Evolutionary conservation across 2,113 vertebrate species (phyloP), one percentile per base, ranked within the genome.

Genomic region (Atractosteus spatula): DNA sequence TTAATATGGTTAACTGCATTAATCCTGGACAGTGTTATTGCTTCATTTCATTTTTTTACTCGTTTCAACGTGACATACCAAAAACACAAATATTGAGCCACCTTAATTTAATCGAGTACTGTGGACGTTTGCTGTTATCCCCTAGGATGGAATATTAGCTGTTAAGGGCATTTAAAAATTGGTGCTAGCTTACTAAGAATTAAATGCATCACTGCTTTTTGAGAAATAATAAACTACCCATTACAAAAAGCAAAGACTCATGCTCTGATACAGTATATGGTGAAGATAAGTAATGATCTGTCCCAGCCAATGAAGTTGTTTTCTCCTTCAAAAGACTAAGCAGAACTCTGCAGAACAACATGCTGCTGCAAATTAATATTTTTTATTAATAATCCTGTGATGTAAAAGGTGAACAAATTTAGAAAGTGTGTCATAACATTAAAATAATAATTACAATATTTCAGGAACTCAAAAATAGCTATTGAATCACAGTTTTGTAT

Each of bases 211-310:
- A 93, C 86, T 86, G 88, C 84, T 83, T 89, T 90, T 89, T 91
- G 88, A 88, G 89, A 88, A 82, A 89, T 90, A 91, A 91, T 92
- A 93, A 90, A 88, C 89, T 91, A 88, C 91, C 90, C 91, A 86
- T 89, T 91, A 89, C 85, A 89, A 51, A 88, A 89, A 87, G 17
- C 89, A 87, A 90, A 91, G 89, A 90, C 91, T 89, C 88, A 84
- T 89, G 90, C 91, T 92, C 90, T 89, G 89, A 93, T 92, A 29
- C 17, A 29, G 17, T 29, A 90, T 91, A 92, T 90, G 88, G 91
- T 84, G 85, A 87, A 81, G 83, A 72, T 80, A 83, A 83, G 82
- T 89, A 88, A 91, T 87, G 88, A 92, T 89, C 81, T 86, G 85
- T 85, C 79, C 81, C 88, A 89, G 89, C 87, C 88, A 87, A 91